Evolutionary conservation across 1,140 invertebrate genomes (phyloP).

Genomic region (Cephus cinctus): DNA sequence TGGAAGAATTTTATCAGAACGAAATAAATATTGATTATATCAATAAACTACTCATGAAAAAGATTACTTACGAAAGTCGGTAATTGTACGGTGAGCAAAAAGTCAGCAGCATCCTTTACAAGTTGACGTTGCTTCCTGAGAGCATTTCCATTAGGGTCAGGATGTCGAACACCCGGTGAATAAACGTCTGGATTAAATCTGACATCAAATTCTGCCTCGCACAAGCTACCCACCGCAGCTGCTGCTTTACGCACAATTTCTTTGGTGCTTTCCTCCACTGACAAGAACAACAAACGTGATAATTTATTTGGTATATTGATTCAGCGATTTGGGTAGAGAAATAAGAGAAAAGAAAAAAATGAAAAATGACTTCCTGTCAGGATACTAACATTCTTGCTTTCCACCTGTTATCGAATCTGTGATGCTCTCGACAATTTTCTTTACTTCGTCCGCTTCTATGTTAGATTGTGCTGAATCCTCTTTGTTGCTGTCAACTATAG

Average conservation of each 20-base stretch:
- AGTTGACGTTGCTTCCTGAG: slow-evolving; percentile 83
- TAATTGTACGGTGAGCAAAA: slow-evolving; percentile 89
- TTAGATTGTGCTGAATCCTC: slow-evolving; percentile 49
- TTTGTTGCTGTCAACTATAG: slow-evolving; percentile 55
- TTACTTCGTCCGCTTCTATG: slow-evolving; percentile 81
- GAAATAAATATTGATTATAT: too few relatives aligned
- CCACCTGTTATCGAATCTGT: slow-evolving; percentile 78
- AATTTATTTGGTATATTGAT: too few relatives aligned
- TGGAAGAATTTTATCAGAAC: slow-evolving; percentile 48
- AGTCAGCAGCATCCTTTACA: slow-evolving; percentile 93
- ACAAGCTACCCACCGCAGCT: slow-evolving; percentile 86
- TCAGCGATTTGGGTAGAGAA: slow-evolving; percentile 7
- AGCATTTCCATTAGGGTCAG: slow-evolving; percentile 65
- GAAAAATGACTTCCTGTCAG: too few relatives aligned
- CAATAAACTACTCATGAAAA: slow-evolving; percentile 5
- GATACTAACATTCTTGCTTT: slow-evolving; percentile 75
- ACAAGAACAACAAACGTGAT: too few relatives aligned
- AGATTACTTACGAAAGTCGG: slow-evolving; percentile 80
- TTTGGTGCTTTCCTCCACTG: slow-evolving; percentile 82
- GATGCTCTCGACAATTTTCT: slow-evolving; percentile 89
- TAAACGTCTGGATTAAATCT: slow-evolving; percentile 98
- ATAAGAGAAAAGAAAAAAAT: slow-evolving; percentile 10
- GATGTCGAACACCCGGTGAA: slow-evolving; percentile 88
- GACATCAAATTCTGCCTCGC: slow-evolving; percentile 93
- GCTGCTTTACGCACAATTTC: slow-evolving; percentile 90